Evolutionary conservation across 1,140 invertebrate species (phyloP).

Genomic region (Acromyrmex echinatior): DNA sequence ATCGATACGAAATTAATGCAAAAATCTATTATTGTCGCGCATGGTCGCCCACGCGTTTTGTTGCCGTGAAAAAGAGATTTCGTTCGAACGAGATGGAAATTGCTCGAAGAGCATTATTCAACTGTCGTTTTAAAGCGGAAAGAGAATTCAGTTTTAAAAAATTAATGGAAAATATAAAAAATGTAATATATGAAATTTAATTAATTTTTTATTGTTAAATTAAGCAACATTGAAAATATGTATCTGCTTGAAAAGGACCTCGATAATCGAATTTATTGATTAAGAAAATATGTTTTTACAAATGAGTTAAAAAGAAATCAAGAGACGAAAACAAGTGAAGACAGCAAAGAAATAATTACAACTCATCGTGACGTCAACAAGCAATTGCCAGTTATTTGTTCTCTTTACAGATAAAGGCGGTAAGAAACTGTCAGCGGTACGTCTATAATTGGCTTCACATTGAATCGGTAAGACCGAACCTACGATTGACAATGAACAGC

Average conservation of each 20-base stretch:
- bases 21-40: conserved; percentile 28
- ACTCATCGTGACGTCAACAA: neutral
- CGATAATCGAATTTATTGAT: neutral
- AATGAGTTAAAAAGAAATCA: neutral
- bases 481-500: neutral
- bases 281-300: neutral
- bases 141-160: neutral
- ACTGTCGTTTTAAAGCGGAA: neutral
- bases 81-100: neutral
- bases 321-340: neutral
- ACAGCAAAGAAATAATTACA: neutral
- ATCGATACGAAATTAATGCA: conserved; percentile 3
- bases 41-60: neutral
- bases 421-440: neutral
- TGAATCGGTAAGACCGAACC: neutral
- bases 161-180: neutral
- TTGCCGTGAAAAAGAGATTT: conserved; percentile 11
- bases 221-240: neutral
- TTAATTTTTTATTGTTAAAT: neutral
- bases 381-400: neutral
- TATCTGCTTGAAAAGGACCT: neutral
- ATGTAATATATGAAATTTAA: neutral
- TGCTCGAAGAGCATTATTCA: neutral
- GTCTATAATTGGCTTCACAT: conserved; percentile 47
- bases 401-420: neutral